Base-by-base conservation (phyloP, 2,888 invertebrate species). In the Heliconius charithonia region DNA sequence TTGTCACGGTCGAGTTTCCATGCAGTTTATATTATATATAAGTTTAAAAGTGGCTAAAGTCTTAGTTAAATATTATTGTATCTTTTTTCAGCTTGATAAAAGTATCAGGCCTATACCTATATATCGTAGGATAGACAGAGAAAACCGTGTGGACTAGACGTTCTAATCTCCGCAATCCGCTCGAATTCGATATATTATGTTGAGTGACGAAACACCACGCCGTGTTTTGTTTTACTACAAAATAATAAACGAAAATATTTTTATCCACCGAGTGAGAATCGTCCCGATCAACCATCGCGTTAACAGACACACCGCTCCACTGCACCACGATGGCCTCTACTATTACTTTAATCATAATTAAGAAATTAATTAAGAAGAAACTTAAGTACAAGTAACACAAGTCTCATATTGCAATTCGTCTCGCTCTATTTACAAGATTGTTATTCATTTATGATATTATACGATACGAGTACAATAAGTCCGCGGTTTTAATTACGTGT, bases 311-410 rank as follows among this genome's bases (percentile, higher is more conserved):
- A 19, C 51, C 51, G 19, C 22, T n/a, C 59, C 10, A n/a, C 59
- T 51, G 51, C 19, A 51, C 51, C 19, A 51, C 16, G 6, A 51
- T 51, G 59, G 59, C n/a, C 22, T 2, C 9, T 56, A 22, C 9
- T 56, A 56, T 0, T 56, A 56, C 56, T n/a, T 59, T 59, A n/a
- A 59, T 59, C 10, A 59, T n/a, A 59, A n/a, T 59, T 59, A 56
- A 19, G 7, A 37, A 67, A 66, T 32, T 67, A 67, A 67, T n/a
- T 67, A 67, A 67, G 69, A 59, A 32, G 71, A 56, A 59, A 72
- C n/a, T 10, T 32, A 59, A 59, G n/a, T n/a, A 72, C n/a, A 25
- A 32, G 59, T 59, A 72, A 72, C 13, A 32, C n/a, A 72, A 72
- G 29, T 72, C n/a, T 59, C 7, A 29, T 72, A 59, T 29, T 59